Conservation (phyloP, 2,888 invertebrate species). For the Agrypnus murinus region DNA sequence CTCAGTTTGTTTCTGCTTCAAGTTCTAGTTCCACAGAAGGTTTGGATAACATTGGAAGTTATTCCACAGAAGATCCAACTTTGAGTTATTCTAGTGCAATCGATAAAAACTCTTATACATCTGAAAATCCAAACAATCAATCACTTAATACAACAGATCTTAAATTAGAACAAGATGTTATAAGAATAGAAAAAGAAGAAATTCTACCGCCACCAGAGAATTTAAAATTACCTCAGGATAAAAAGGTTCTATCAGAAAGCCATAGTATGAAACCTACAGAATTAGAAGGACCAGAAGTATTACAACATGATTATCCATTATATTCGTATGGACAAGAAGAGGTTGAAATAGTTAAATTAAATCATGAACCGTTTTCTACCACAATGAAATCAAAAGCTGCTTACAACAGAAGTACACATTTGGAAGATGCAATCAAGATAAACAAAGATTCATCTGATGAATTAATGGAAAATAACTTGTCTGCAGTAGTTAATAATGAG, state of each 20-base stretch:
- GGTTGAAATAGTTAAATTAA: conserved; percentile 71
- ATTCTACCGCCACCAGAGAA: conserved; percentile 35
- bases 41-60: neutral
- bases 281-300: conserved; percentile 65
- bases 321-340: conserved; percentile 70
- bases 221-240: conserved; percentile 10
- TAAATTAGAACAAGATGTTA: conserved; percentile 42
- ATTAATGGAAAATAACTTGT: conserved; percentile 33
- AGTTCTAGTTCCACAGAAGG: conserved; percentile 9
- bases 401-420: conserved; percentile 54
- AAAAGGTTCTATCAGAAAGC: conserved; percentile 50
- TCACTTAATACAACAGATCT: neutral
- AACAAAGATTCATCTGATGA: conserved; percentile 26
- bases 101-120: neutral
- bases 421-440: conserved; percentile 4
- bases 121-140: neutral
- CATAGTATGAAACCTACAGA: conserved; percentile 58
- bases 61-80: conserved; percentile 4
- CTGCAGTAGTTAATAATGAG: conserved; percentile 16
- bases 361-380: conserved; percentile 60
- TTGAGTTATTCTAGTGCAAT: neutral
- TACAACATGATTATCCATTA: conserved; percentile 70
- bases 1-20: conserved; percentile 3
- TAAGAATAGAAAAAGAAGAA: conserved; percentile 43
- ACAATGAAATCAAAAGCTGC: conserved; percentile 63